Evolutionary conservation across 2,113 vertebrate genomes (phyloP).

Genomic region (Corvus hawaiiensis): DNA sequence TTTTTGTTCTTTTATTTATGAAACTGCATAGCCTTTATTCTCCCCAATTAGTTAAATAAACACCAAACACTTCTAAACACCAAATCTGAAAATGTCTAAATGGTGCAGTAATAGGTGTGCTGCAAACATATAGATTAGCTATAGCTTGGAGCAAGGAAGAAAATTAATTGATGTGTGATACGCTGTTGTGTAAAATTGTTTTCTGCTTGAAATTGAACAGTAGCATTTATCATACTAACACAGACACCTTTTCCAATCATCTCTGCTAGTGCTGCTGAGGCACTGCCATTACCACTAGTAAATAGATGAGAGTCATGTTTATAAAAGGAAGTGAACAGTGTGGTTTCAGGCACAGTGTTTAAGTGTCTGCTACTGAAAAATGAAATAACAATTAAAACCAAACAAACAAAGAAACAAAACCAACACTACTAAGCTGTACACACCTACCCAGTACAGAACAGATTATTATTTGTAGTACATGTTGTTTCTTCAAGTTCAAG

Average conservation of each 20-base stretch:
- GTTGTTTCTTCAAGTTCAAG: not conserved
- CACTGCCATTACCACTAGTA: not conserved
- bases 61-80: not conserved
- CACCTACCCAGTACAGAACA: not conserved
- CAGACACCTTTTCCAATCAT: not conserved
- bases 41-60: slow-evolving; percentile 23
- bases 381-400: not conserved
- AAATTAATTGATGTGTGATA: not conserved
- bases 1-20: slow-evolving; percentile 17
- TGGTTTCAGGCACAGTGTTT: not conserved
- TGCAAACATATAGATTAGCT: not conserved
- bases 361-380: not conserved
- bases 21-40: not conserved
- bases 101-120: not conserved
- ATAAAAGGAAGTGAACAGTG: not conserved
- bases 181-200: not conserved
- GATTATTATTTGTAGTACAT: not conserved
- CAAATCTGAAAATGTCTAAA: not conserved
- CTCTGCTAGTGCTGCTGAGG: not conserved
- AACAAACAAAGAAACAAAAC: not conserved
- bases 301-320: not conserved
- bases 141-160: not conserved
- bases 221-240: not conserved
- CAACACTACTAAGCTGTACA: not conserved
- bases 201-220: not conserved